phyloP scores from a whole-genome alignment of 2,113 vertebrate species.

The Apistogramma diplotaenia region DNA sequence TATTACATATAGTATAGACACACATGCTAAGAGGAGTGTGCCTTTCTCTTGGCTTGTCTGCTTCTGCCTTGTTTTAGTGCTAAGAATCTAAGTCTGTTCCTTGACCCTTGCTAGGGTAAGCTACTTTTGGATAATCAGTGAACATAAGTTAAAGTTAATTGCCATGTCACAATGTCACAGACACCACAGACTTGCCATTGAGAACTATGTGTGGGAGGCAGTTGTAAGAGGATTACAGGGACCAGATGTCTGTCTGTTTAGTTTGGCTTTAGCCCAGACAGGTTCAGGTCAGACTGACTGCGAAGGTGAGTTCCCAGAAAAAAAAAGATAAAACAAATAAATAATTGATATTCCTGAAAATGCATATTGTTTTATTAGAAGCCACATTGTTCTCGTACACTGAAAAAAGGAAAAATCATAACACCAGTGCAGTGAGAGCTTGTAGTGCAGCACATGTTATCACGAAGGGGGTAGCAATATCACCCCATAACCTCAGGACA shows the following conservation, averaged over 20 bases:
- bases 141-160: constrained; percentile 71
- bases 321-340: not conserved
- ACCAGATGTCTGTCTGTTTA: constrained; percentile 70
- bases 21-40: not conserved
- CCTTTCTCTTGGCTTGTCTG: constrained; percentile 10
- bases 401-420: constrained; percentile 33
- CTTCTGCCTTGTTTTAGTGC: constrained; percentile 5
- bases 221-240: constrained; percentile 69
- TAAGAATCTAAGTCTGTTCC: constrained; percentile 26
- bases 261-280: constrained; percentile 51
- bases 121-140: constrained; percentile 72
- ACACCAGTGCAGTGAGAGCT: constrained; percentile 20
- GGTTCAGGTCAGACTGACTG: constrained; percentile 33
- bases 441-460: constrained; percentile 26
- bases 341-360: constrained; percentile 14
- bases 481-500: constrained; percentile 43
- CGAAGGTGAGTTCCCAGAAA: not conserved
- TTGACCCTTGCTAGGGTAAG: constrained; percentile 66
- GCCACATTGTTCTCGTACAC: not conserved
- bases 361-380: not conserved
- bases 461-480: constrained; percentile 18
- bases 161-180: constrained; percentile 71
- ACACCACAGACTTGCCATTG: constrained; percentile 48
- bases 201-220: constrained; percentile 25
- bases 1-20: not conserved